Base-by-base conservation (phyloP, 2,113 vertebrate species). In the Vulpes lagopus region DNA sequence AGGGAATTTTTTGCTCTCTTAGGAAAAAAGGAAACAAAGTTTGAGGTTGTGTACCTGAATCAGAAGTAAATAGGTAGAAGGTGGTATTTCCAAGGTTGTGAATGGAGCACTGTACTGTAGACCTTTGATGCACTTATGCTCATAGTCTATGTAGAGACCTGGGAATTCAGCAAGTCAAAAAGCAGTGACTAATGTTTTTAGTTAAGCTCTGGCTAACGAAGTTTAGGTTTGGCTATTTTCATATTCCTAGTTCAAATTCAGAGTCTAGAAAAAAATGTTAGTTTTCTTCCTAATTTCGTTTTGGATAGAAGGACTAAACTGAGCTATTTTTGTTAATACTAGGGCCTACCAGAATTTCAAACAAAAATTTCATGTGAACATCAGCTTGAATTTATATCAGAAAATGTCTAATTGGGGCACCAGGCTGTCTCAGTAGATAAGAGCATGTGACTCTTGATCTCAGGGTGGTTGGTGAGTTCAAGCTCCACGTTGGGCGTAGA, bases 161-260 rank as follows among this genome's bases (percentile, higher is more conserved):
- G 43, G 49, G 25, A 49, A 38, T 82, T 95, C 7, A 22, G 27
- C 27, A 80, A 95, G 20, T 25, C 83, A 97, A 78, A 93, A 74
- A 84, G 25, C 55, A 95, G 22, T 87, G 35, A 55, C 25, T 3
- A 69, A 55, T 7, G 67, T 91, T 62, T 88, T 79, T 79, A 85
- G 64, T 90, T 74, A 95, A 67, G 10, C 55, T 93, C 55, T 96
- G 81, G 62, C n/a, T 83, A 55, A 90, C 97, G 43, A 57, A 73
- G 69, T 71, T 96, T 59, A 91, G 32, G 25, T 88, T 78, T 97
- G 78, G 49, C 51, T 19, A 57, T 96, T 96, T 96, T 87, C 32
- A 55, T 93, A 86, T 93, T 89, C 23, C 30, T 74, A 93, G 53
- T 95, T 96, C 19, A 91, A 64, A 53, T 78, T 96, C 59, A 90